Conservation (phyloP, 2,888 invertebrate species). For the Eueremaeus valkanovi region DNA sequence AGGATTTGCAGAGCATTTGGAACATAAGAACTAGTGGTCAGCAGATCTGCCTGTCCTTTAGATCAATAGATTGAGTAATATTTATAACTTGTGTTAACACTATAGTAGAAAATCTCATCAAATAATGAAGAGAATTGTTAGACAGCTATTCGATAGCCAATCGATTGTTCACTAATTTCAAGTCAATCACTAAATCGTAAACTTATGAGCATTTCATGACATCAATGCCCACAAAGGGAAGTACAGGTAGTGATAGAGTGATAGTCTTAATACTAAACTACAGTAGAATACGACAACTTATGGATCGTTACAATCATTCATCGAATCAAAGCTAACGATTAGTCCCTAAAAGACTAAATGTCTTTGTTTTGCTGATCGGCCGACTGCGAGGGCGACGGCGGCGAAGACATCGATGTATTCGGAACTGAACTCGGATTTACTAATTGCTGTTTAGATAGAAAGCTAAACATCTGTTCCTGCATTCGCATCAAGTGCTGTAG, state of each 20-base stretch:
- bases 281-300: too few species aligned
- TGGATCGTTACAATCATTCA: too few species aligned
- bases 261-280: conserved; percentile 15
- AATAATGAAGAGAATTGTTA: neutral
- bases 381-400: conserved; percentile 20
- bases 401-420: neutral
- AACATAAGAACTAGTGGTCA: conserved; percentile 1
- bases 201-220: neutral
- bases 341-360: neutral
- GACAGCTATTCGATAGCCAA: neutral
- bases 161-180: neutral
- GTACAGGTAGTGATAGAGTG: neutral
- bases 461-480: conserved; percentile 41
- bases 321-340: too few species aligned
- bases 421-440: neutral
- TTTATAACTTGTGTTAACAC: neutral
- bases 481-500: conserved; percentile 40
- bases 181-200: neutral
- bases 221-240: conserved; percentile 5
- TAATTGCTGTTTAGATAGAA: conserved; percentile 37
- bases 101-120: conserved; percentile 3
- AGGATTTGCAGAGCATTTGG: conserved; percentile 21
- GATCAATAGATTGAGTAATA: neutral
- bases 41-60: conserved; percentile 21
- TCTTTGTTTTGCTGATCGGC: conserved; percentile 1